Conservation (phyloP, 2,888 invertebrate genomes). For the Hofmannophila pseudospretella region DNA sequence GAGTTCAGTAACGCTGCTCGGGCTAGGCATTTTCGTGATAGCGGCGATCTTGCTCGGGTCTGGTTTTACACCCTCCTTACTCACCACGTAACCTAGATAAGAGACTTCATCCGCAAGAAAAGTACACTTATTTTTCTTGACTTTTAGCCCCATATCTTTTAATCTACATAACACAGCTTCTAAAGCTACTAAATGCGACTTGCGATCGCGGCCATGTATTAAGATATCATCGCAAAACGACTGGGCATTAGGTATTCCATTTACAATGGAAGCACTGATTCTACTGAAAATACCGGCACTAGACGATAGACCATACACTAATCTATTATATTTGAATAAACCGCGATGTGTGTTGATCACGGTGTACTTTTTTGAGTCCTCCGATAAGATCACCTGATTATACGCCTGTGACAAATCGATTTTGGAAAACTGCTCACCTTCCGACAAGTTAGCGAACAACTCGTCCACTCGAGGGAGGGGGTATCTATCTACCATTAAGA, state of each 20-base stretch:
- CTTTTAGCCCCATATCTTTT: not conserved
- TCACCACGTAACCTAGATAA: no score
- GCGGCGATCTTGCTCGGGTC: no score
- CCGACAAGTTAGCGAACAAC: not conserved
- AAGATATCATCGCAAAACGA: not conserved
- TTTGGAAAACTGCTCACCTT: constrained; percentile 2
- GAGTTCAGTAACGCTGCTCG: no score
- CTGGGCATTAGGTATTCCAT: not conserved
- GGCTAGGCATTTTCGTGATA: no score
- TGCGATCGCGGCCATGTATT: not conserved
- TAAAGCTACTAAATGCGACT: not conserved
- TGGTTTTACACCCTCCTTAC: no score
- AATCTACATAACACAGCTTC: no score
- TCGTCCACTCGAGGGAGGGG: constrained; percentile 1
- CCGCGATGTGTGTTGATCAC: constrained; percentile 2
- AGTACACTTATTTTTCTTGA: not conserved
- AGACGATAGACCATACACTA: constrained; percentile 1
- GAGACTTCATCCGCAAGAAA: no score
- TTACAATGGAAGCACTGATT: not conserved
- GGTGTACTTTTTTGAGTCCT: constrained; percentile 1
- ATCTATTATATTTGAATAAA: constrained; percentile 1
- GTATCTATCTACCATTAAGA: constrained; percentile 1
- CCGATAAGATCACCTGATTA: constrained; percentile 4
- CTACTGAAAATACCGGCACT: constrained; percentile 1
- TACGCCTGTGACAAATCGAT: no score